These are phyloP conservation scores for Hirtodrosophila cameraria DNA, from an alignment of 2,888 invertebrate species.

Conservation along the genomic window DNA sequence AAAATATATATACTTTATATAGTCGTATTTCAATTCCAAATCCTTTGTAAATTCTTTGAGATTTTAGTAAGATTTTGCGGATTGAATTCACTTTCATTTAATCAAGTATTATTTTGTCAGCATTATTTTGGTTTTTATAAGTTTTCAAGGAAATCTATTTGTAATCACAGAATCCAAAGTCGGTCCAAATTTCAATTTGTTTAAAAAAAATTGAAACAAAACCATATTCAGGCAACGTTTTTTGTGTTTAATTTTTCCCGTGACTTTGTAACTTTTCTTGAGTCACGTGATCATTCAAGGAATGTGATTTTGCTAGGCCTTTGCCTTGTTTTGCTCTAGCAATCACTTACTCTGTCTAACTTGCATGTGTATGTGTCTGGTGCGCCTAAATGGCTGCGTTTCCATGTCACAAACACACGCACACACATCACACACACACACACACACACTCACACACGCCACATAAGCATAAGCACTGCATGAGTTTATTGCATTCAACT, in stretches of 20 bases:
- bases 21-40: too few species aligned
- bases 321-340: conserved; percentile 1
- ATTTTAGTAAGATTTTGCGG: too few species aligned
- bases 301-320: neutral
- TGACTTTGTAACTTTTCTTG: neutral
- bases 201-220: too few species aligned
- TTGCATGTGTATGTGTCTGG: conserved; percentile 28
- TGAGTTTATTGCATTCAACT: conserved; percentile 66
- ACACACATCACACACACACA: conserved; percentile 3
- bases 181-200: too few species aligned
- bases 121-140: too few species aligned
- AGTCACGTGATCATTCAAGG: neutral
- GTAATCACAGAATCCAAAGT: too few species aligned
- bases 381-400: conserved; percentile 62
- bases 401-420: conserved; percentile 44
- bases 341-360: conserved; percentile 8
- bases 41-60: too few species aligned
- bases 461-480: conserved; percentile 6
- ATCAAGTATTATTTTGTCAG: too few species aligned
- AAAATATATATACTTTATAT: too few species aligned
- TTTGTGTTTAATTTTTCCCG: neutral
- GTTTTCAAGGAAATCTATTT: too few species aligned
- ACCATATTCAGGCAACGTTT: too few species aligned
- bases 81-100: too few species aligned
- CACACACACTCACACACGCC: neutral